Evolutionary conservation across 2,888 invertebrate species (phyloP).

Genomic region (Yponomeuta cagnagella): DNA sequence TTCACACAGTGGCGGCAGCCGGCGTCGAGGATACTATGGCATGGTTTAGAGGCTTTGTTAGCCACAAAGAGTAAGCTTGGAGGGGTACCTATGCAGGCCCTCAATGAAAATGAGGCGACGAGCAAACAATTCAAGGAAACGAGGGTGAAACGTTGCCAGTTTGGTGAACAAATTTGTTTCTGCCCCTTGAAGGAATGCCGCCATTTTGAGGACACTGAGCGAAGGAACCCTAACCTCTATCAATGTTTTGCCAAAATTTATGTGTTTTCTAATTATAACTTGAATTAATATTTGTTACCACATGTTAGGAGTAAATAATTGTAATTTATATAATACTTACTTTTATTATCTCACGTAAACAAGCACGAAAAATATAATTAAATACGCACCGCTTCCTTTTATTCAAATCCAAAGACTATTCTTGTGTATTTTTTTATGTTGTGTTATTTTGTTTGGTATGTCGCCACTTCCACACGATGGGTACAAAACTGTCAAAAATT

Average conservation of each 20-base stretch:
- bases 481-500: too few species aligned
- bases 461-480: too few species aligned
- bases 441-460: too few species aligned
- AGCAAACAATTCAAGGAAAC: neutral
- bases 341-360: neutral
- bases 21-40: too few species aligned
- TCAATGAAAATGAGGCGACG: too few species aligned
- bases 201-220: neutral
- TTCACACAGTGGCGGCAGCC: too few species aligned
- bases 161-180: neutral
- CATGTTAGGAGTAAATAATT: neutral
- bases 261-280: too few species aligned
- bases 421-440: too few species aligned
- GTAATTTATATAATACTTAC: neutral
- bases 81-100: too few species aligned
- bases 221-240: neutral
- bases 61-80: too few species aligned
- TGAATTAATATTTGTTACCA: too few species aligned
- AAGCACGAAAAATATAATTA: neutral
- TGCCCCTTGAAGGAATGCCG: neutral
- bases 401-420: neutral
- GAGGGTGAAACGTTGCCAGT: neutral
- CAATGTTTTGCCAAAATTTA: neutral
- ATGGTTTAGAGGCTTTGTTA: too few species aligned
- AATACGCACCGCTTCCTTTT: neutral